Evolutionary conservation across 1,140 invertebrate genomes (phyloP).

Genomic region (Tetragnatha versicolor): DNA sequence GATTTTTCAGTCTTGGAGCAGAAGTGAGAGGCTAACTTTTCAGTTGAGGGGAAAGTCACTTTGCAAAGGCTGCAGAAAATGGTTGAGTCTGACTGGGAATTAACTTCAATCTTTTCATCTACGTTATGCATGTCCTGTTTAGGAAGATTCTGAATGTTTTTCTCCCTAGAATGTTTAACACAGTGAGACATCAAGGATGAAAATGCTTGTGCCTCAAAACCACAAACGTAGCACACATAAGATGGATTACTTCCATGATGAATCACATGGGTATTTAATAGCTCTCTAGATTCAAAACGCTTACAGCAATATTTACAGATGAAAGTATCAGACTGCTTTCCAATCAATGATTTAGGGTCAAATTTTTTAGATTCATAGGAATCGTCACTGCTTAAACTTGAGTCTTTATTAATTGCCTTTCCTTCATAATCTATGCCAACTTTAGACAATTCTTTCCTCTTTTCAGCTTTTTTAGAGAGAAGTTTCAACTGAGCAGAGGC

Average conservation of each 20-base stretch:
- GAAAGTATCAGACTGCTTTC: neutral
- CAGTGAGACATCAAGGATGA: conserved; percentile 43
- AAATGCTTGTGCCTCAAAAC: conserved; percentile 14
- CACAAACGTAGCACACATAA: conserved; percentile 36
- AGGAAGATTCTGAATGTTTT: neutral
- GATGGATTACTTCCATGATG: conserved; percentile 39
- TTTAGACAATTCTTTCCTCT: neutral
- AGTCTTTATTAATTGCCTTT: neutral
- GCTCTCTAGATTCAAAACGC: conserved; percentile 5
- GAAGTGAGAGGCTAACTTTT: conserved; percentile 12
- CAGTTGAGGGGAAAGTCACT: conserved; percentile 1
- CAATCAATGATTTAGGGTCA: neutral
- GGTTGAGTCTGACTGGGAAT: neutral
- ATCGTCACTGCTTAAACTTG: neutral
- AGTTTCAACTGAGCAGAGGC: neutral
- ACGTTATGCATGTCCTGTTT: neutral
- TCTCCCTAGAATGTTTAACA: conserved; percentile 33
- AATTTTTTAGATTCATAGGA: neutral
- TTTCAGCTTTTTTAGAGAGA: neutral
- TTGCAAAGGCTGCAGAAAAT: conserved; percentile 22
- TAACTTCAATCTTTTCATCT: neutral
- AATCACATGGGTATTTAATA: neutral
- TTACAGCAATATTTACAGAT: conserved; percentile 46
- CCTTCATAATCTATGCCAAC: neutral
- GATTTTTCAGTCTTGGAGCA: conserved; percentile 2